phyloP scores from a whole-genome alignment of 30 jellyfish, hydroid and myxozoan species.

The Chrysaora quinquecirrha region DNA sequence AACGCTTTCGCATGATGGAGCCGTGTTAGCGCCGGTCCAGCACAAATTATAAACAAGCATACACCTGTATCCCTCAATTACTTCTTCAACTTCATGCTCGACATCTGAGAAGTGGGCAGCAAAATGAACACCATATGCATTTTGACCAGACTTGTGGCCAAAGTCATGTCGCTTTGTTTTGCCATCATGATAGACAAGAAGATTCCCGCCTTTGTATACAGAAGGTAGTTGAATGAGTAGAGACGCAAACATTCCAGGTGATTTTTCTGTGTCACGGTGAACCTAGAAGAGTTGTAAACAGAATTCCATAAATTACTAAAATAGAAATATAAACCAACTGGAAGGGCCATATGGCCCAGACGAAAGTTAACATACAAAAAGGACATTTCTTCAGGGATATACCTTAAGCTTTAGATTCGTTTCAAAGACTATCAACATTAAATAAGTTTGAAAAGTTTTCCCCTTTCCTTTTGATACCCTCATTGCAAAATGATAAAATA shows the following conservation, averaged over 20 bases:
- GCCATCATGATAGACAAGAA: constrained; percentile 28
- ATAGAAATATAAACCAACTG: too few relatives aligned
- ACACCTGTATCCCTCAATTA: constrained; percentile 15
- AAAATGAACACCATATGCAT: not conserved
- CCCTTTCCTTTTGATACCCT: too few relatives aligned
- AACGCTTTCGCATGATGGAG: not conserved
- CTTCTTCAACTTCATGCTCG: constrained; percentile 23
- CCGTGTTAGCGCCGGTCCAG: constrained; percentile 1
- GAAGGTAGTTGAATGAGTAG: constrained; percentile 36
- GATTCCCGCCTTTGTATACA: constrained; percentile 14
- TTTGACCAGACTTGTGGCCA: not conserved
- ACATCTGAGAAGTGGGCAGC: constrained; percentile 53
- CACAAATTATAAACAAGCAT: constrained; percentile 19
- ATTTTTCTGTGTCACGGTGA: constrained; percentile 41
- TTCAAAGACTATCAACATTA: too few relatives aligned
- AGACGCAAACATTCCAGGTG: constrained; percentile 55
- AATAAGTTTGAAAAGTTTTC: too few relatives aligned
- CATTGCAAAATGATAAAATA: too few relatives aligned
- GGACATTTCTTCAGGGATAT: too few relatives aligned
- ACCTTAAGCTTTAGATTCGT: too few relatives aligned
- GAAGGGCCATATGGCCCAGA: too few relatives aligned
- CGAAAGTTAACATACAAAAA: too few relatives aligned
- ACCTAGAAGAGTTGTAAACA: too few relatives aligned
- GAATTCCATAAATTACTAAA: too few relatives aligned
- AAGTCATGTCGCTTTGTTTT: constrained; percentile 4